These are phyloP conservation scores for Trissonchulus sp. DNA, from an alignment of 2,888 invertebrate genomes.

Conservation along the genomic window DNA sequence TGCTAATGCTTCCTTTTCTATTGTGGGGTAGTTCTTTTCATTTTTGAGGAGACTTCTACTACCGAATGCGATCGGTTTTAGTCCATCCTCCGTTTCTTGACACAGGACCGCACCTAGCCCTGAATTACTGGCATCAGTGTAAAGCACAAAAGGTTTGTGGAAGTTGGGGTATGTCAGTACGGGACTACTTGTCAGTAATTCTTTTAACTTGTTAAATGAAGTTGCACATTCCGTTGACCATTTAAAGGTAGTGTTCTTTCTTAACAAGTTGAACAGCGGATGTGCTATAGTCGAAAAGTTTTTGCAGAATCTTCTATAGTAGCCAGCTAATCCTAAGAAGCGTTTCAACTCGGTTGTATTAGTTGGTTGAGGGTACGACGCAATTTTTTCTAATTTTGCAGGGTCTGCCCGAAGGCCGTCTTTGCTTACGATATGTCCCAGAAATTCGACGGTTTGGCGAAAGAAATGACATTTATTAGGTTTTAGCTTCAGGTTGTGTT, in stretches of 20 bases:
- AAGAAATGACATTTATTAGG: conserved; percentile 10
- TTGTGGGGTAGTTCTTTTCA: neutral
- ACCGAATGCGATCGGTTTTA: neutral
- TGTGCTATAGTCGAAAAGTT: conserved; percentile 12
- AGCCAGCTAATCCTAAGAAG: conserved; percentile 21
- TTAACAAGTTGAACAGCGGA: neutral
- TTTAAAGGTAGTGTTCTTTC: conserved; percentile 6
- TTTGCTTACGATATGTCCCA: conserved; percentile 5
- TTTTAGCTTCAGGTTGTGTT: conserved; percentile 11
- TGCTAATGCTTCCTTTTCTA: neutral
- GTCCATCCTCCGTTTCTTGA: neutral
- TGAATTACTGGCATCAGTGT: neutral
- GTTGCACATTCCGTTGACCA: conserved; percentile 22
- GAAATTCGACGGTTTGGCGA: neutral
- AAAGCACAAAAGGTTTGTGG: neutral
- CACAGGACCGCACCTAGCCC: conserved; percentile 10
- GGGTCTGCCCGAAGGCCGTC: conserved; percentile 20
- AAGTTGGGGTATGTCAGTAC: conserved; percentile 28
- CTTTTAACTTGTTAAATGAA: conserved; percentile 22
- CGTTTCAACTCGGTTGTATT: conserved; percentile 8
- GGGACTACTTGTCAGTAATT: neutral
- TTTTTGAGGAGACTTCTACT: neutral
- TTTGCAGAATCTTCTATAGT: conserved; percentile 18
- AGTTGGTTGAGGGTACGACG: neutral
- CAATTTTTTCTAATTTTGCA: neutral